These are phyloP conservation scores for Thymelicus sylvestris DNA, from an alignment of 2,888 invertebrate species.

Conservation along the genomic window DNA sequence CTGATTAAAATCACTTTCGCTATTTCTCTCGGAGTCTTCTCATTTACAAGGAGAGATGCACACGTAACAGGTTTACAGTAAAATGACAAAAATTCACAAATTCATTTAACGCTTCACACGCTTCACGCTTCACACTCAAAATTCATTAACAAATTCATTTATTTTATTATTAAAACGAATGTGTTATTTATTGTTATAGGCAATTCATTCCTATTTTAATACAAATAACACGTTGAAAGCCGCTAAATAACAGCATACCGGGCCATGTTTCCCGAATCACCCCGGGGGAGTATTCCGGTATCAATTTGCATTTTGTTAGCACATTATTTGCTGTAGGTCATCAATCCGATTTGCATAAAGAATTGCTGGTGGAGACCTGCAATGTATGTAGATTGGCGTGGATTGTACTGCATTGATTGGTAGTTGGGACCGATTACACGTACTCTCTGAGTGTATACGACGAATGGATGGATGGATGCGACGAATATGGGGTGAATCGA, in stretches of 20 bases:
- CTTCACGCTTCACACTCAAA: too few species aligned
- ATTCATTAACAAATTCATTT: too few species aligned
- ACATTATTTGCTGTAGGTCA: conserved; percentile 28
- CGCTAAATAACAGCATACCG: conserved; percentile 25
- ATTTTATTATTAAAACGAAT: neutral
- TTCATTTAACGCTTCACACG: too few species aligned
- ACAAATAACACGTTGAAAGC: conserved; percentile 20
- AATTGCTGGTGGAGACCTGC: conserved; percentile 25
- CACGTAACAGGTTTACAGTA: too few species aligned
- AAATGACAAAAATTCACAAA: too few species aligned
- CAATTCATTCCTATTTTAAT: conserved; percentile 2
- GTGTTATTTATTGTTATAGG: neutral
- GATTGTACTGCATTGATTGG: conserved; percentile 32
- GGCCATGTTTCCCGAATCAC: conserved; percentile 28
- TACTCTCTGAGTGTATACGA: conserved; percentile 6
- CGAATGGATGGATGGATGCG: neutral
- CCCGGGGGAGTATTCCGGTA: conserved; percentile 29
- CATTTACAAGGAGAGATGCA: too few species aligned
- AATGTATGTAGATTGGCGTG: conserved; percentile 33
- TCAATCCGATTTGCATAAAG: conserved; percentile 36
- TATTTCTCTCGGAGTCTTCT: too few species aligned
- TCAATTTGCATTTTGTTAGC: conserved; percentile 36
- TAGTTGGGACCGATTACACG: conserved; percentile 24
- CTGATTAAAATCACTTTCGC: too few species aligned
- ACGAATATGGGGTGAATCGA: too few species aligned